Conservation (phyloP, 1,140 invertebrate species). For the Steinernema feltiae region DNA sequence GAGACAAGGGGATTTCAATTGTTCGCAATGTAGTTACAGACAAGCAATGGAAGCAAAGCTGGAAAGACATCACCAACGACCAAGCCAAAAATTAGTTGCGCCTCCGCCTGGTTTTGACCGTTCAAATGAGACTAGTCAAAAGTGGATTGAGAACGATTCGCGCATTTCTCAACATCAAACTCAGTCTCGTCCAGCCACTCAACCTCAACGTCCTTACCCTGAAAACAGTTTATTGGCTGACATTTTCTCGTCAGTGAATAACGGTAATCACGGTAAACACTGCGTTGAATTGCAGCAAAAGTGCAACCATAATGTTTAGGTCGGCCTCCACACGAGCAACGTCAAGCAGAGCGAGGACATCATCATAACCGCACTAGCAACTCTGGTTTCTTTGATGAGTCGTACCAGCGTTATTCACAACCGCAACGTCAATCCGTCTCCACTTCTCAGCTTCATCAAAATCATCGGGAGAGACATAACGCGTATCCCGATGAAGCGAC, state of each 20-base stretch:
- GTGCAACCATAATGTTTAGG: no score
- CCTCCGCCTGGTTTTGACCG: not conserved
- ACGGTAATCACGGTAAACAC: not conserved
- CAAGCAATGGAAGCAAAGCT: not conserved
- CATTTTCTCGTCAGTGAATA: not conserved
- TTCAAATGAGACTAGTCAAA: not conserved
- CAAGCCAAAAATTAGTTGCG: constrained; percentile 12
- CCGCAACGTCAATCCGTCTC: no score
- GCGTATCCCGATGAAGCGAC: not conserved
- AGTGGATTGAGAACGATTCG: not conserved
- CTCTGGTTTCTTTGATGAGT: not conserved
- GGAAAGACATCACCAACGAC: constrained; percentile 4
- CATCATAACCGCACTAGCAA: no score
- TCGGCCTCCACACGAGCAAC: no score
- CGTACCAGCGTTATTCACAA: not conserved
- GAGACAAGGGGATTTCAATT: not conserved
- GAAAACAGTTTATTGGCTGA: not conserved
- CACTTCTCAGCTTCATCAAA: no score
- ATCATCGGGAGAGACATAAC: no score
- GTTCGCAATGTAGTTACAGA: not conserved
- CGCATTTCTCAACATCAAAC: not conserved
- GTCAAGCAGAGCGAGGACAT: no score
- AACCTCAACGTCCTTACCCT: not conserved
- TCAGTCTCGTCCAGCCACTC: not conserved
- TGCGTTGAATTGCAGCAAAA: no score